Evolutionary conservation across 2,888 invertebrate species (phyloP).

Genomic region (Peribatodes rhomboidaria): DNA sequence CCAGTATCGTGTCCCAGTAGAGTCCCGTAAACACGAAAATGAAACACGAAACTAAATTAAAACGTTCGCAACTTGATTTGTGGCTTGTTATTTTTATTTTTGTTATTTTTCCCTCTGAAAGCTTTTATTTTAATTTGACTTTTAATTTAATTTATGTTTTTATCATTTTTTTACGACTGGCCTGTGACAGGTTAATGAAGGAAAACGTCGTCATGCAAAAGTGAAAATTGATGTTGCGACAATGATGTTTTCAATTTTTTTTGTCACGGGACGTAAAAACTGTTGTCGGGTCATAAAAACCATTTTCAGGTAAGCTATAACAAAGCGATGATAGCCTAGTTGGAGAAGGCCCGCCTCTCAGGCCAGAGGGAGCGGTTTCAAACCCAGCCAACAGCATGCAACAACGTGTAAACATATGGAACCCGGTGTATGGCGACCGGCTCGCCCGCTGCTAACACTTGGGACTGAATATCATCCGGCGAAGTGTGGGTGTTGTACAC

Average conservation of each 20-base stretch:
- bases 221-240: not conserved
- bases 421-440: too few species aligned
- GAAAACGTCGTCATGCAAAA: not conserved
- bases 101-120: slow-evolving; percentile 17
- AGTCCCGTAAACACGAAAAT: slow-evolving; percentile 37
- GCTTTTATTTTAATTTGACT: slow-evolving; percentile 32
- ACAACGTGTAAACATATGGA: too few species aligned
- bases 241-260: not conserved
- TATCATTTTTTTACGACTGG: slow-evolving; percentile 13
- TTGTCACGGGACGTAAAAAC: not conserved
- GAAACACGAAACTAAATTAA: slow-evolving; percentile 47
- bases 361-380: too few species aligned
- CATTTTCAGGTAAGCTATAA: too few species aligned
- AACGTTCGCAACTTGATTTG: slow-evolving; percentile 43
- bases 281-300: too few species aligned
- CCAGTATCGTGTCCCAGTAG: slow-evolving; percentile 33
- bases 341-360: too few species aligned
- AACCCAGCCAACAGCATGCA: too few species aligned
- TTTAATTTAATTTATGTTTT: slow-evolving; percentile 26
- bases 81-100: slow-evolving; percentile 38
- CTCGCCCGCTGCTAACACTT: too few species aligned
- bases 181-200: slow-evolving; percentile 15
- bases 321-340: too few species aligned
- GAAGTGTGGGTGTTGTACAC: too few species aligned
- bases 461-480: too few species aligned